Evolutionary conservation across 2,113 vertebrate genomes (phyloP).

Genomic region (Larimichthys polyactis): DNA sequence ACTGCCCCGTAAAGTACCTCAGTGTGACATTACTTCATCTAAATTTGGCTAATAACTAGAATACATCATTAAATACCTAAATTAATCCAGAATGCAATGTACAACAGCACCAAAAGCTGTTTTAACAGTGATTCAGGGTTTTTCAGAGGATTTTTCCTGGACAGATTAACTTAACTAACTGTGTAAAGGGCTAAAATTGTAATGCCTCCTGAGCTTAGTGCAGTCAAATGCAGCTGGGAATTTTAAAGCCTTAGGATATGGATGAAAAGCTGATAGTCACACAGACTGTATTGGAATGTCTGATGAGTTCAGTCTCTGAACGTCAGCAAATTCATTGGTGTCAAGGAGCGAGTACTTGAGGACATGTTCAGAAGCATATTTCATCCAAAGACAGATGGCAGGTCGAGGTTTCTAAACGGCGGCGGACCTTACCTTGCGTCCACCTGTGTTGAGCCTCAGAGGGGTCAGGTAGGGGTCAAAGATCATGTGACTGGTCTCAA

Average conservation of each 20-base stretch:
- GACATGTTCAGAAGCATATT: background rate
- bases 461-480: conserved; percentile 96
- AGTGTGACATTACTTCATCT: conserved; percentile 6
- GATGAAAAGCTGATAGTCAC: conserved; percentile 38
- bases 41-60: conserved; percentile 26
- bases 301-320: conserved; percentile 25
- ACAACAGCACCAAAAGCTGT: conserved; percentile 22
- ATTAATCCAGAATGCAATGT: conserved; percentile 25
- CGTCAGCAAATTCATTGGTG: background rate
- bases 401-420: background rate
- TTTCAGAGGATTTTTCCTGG: conserved; percentile 41
- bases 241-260: conserved; percentile 21
- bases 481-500: conserved; percentile 99
- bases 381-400: background rate
- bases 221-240: conserved; percentile 50
- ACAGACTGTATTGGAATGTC: background rate
- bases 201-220: conserved; percentile 49
- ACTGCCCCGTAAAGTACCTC: background rate
- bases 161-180: conserved; percentile 36
- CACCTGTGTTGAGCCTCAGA: conserved; percentile 94
- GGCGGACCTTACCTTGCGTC: conserved; percentile 89
- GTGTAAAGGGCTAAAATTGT: conserved; percentile 43
- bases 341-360: background rate
- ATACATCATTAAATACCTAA: background rate
- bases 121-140: conserved; percentile 7